Conservation (phyloP, 2,888 invertebrate species). For the Lithophane socia region DNA sequence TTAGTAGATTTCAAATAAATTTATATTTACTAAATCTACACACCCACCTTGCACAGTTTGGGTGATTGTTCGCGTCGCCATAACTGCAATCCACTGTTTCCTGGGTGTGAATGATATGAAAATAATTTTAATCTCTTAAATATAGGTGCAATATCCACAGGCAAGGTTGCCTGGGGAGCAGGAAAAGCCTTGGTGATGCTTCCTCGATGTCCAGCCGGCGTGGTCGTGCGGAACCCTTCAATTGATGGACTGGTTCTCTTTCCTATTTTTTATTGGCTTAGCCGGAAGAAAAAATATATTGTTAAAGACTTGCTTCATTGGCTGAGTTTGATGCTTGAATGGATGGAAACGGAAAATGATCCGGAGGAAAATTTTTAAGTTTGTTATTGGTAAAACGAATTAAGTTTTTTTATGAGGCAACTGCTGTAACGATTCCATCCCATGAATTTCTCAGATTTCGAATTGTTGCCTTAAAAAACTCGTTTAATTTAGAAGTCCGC, state of each 20-base stretch:
- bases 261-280: slow-evolving; percentile 35
- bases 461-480: background rate
- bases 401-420: no score
- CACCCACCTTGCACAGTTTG: slow-evolving; percentile 77
- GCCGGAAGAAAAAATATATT: slow-evolving; percentile 39
- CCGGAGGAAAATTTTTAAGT: background rate
- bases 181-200: slow-evolving; percentile 71
- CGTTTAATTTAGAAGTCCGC: no score
- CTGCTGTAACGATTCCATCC: background rate
- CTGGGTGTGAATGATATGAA: slow-evolving; percentile 76
- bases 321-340: slow-evolving; percentile 32
- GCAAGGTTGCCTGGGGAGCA: slow-evolving; percentile 70
- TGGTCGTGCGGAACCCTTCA: slow-evolving; percentile 77
- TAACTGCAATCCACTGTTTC: slow-evolving; percentile 69
- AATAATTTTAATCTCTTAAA: slow-evolving; percentile 83
- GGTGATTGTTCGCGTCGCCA: slow-evolving; percentile 76
- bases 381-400: background rate
- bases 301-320: slow-evolving; percentile 51
- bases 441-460: background rate
- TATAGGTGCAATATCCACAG: slow-evolving; percentile 70
- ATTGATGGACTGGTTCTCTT: slow-evolving; percentile 62
- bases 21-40: slow-evolving; percentile 26
- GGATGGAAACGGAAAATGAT: slow-evolving; percentile 15
- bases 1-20: slow-evolving; percentile 7
- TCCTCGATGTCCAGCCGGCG: slow-evolving; percentile 65